Evolutionary conservation across 2,113 vertebrate genomes (phyloP).

Genomic region (Pongo pygmaeus): DNA sequence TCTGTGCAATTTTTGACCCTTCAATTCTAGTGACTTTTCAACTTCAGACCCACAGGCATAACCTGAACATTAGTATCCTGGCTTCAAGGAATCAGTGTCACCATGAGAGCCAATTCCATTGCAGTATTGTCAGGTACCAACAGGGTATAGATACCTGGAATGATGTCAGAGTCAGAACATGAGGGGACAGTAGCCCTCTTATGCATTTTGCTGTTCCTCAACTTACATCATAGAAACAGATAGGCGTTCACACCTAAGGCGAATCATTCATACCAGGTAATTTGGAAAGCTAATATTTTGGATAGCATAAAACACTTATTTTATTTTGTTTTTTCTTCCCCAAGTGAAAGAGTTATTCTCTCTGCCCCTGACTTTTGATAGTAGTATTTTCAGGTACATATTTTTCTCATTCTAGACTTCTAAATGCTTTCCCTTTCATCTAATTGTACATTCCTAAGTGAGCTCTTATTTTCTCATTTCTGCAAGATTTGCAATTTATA

Average conservation of each 20-base stretch:
- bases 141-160: background rate
- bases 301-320: background rate
- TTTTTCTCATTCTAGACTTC: constrained; percentile 21
- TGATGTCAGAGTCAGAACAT: background rate
- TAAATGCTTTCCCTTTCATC: background rate
- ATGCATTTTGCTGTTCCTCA: background rate
- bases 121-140: background rate
- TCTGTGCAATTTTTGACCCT: background rate
- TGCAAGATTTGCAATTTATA: constrained; percentile 36
- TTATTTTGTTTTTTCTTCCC: background rate
- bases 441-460: constrained; percentile 34
- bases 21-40: background rate
- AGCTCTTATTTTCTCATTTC: constrained; percentile 15
- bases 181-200: background rate
- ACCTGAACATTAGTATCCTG: background rate
- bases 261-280: background rate
- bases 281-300: background rate
- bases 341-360: background rate
- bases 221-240: background rate
- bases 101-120: background rate
- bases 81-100: background rate
- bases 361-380: background rate
- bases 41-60: background rate
- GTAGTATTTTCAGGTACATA: background rate
- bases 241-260: background rate